Evolutionary conservation across 2,113 vertebrate genomes (phyloP).

Genomic region (Machaerirhynchus nigripectus): DNA sequence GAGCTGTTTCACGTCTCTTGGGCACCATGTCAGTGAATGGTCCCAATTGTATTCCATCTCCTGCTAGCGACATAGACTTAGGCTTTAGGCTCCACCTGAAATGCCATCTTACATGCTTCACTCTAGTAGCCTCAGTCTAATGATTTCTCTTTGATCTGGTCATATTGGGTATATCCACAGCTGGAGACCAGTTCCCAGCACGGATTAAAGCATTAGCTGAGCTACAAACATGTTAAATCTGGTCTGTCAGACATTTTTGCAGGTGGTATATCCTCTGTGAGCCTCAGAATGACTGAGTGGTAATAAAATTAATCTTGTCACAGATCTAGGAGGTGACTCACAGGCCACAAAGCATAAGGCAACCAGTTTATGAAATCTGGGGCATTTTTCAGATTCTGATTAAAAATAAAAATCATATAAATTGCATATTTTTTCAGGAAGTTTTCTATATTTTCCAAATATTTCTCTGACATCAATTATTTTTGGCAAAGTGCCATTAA

Average conservation of each 20-base stretch:
- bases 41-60: not conserved
- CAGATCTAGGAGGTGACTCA: not conserved
- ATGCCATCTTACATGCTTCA: accelerated
- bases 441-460: not conserved
- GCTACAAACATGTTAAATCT: not conserved
- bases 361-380: conserved; percentile 23
- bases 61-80: not conserved
- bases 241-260: not conserved
- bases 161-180: not conserved
- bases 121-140: not conserved
- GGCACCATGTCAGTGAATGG: not conserved
- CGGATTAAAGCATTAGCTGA: not conserved
- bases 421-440: not conserved
- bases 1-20: not conserved
- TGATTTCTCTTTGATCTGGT: not conserved
- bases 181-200: not conserved
- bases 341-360: not conserved
- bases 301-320: not conserved
- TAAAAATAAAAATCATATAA: not conserved
- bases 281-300: not conserved
- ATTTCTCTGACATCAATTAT: not conserved
- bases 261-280: not conserved
- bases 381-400: not conserved
- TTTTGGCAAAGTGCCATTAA: not conserved
- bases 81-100: not conserved